Percentiles rank a stretch among this genome's conserved stretches.
Conservation (phyloP, 1,140 invertebrate species). For the Atta texana region DNA sequence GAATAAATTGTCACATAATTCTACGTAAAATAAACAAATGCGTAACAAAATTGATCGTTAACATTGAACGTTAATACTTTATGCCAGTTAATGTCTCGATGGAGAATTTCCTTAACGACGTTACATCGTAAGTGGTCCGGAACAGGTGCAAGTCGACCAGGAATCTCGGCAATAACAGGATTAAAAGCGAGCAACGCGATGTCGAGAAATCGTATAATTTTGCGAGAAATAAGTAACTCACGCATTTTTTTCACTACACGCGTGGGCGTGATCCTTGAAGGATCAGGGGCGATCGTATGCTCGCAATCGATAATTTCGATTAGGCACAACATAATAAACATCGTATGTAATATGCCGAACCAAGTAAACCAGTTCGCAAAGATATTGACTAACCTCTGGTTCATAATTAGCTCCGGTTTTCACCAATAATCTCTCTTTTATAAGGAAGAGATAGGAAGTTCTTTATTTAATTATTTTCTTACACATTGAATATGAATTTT, state of each 20-base stretch:
- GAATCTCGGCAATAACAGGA: slow-evolving; percentile 30
- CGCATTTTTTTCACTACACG: neutral
- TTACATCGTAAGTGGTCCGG: neutral
- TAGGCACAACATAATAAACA: slow-evolving; percentile 15
- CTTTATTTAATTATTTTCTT: slow-evolving; percentile 21
- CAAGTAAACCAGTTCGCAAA: slow-evolving; percentile 30
- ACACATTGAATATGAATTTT: neutral
- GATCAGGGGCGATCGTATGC: neutral
- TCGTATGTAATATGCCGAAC: neutral
- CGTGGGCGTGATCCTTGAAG: slow-evolving; percentile 18
- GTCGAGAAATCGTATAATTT: neutral
- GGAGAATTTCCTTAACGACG: neutral
- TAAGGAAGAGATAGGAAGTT: neutral
- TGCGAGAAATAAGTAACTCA: slow-evolving; percentile 15
- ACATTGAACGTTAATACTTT: neutral
- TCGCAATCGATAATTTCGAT: slow-evolving; percentile 46
- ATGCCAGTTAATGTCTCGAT: neutral
- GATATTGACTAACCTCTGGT: slow-evolving; percentile 7
- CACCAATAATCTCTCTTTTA: slow-evolving; percentile 20
- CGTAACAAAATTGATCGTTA: neutral
- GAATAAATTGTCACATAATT: neutral
- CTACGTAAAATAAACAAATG: neutral
- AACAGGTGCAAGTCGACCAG: slow-evolving; percentile 29
- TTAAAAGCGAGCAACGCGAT: slow-evolving; percentile 25
- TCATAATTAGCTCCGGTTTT: slow-evolving; percentile 17